Conservation (phyloP, 2,113 vertebrate genomes). For the Falco punctatus region DNA sequence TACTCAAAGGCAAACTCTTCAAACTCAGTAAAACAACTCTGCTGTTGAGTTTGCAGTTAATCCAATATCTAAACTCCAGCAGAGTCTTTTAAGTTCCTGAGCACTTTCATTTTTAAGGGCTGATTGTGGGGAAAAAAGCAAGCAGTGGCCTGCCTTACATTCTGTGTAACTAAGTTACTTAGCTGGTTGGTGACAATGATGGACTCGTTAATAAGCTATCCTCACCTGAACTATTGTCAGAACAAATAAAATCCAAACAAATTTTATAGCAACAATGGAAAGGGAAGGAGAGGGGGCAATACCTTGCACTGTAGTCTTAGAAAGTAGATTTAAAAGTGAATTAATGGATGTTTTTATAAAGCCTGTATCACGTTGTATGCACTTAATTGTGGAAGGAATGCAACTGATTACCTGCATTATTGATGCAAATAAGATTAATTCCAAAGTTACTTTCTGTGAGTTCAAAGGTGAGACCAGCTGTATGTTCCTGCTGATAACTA, state of each 20-base stretch:
- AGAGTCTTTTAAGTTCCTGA: background rate
- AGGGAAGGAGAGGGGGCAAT: background rate
- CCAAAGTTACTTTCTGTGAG: background rate
- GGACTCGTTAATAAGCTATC: background rate
- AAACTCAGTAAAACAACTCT: background rate
- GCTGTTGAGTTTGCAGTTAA: background rate
- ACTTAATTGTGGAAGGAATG: background rate
- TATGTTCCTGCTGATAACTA: background rate
- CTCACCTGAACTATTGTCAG: background rate
- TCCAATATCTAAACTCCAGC: background rate
- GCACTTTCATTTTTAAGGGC: background rate
- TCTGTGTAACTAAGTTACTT: background rate
- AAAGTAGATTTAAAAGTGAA: background rate
- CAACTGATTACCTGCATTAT: background rate
- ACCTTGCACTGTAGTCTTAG: background rate
- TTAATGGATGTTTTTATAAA: background rate
- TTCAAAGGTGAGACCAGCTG: background rate
- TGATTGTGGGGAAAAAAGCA: background rate
- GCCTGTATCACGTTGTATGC: background rate
- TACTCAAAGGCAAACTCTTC: background rate
- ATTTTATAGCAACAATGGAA: background rate
- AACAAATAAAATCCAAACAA: background rate
- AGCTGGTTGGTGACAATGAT: background rate
- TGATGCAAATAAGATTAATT: background rate
- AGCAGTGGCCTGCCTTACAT: background rate